Base-by-base conservation (phyloP, 2,113 vertebrate genomes). In the Orthochromis malagaraziensis region DNA sequence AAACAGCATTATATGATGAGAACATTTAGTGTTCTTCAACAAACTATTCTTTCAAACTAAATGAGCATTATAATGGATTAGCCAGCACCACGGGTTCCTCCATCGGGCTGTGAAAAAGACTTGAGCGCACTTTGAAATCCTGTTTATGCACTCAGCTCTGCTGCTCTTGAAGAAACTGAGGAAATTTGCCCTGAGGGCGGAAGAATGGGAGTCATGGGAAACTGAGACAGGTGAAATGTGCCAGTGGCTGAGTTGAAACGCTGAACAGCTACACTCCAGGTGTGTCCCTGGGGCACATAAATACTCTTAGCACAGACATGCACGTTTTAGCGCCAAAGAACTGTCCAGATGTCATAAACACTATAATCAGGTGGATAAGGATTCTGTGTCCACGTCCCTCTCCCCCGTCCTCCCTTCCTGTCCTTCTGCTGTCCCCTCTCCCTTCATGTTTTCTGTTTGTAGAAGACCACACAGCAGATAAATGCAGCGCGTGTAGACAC, bases 341-440 rank as follows among this genome's bases (percentile, higher is more conserved):
- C 89, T 94, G 93, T 93, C 94, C 92, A 93, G 87, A 89, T 94
- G 87, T 81, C 83, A 91, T 68, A 80, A 91, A 89, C 87, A 92
- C 95, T 94, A 83, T 95, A 93, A 95, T 96, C 91, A 94, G 75
- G 84, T 77, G 87, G 58, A 84, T 90, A 85, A 89, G 70, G 88
- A 87, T 87, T 86, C 83, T 9, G 70, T 14, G 31, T 86, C 85
- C 81, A 65, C 79, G 40, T 79, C 29, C 60, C 86, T 84, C 60
- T 55, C 26, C 79, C 55, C 87, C 75, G 35, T 88, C 90, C 92
- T 94, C 84, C 73, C 87, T 53, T 33, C 82, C 88, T 91, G 88
- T 70, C 73, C 26, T 51, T 51, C 2, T 77, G 45, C 0, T 51
- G 29, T 16, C 87, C 57, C 77, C 63, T 87, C 65, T 84, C 79